phyloP scores from a whole-genome alignment of 1,140 invertebrate genomes.

The Oreohelix idahoensis region DNA sequence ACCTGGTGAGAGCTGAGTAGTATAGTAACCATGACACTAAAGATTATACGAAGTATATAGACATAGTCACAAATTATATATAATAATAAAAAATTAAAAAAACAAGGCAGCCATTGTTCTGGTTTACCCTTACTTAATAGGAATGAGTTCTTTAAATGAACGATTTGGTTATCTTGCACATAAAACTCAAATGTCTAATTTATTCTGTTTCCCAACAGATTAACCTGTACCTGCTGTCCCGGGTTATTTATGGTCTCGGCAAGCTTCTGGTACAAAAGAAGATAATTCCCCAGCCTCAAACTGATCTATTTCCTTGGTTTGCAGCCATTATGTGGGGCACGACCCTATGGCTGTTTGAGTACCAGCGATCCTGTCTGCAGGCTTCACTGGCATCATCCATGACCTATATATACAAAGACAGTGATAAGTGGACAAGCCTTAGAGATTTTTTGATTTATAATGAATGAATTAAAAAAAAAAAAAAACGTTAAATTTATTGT shows the following conservation, averaged over 20 bases:
- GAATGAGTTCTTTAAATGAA: no score
- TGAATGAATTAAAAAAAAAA: no score
- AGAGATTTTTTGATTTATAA: constrained; percentile 74
- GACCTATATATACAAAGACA: constrained; percentile 76
- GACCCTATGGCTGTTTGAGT: constrained; percentile 76
- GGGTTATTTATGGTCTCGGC: constrained; percentile 74
- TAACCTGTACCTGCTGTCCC: constrained; percentile 75
- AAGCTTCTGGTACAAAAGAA: constrained; percentile 73
- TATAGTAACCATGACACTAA: no score
- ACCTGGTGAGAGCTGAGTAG: no score
- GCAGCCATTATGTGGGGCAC: constrained; percentile 75
- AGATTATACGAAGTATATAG: no score
- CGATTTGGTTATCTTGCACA: no score
- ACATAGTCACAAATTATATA: no score
- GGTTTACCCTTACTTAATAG: no score
- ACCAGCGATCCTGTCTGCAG: constrained; percentile 74
- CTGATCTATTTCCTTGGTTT: constrained; percentile 75
- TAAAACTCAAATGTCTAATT: no score
- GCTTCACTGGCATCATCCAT: constrained; percentile 74
- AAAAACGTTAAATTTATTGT: background rate
- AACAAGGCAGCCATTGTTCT: no score
- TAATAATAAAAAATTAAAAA: no score
- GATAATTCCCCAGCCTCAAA: constrained; percentile 71
- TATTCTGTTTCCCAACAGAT: constrained; percentile 74
- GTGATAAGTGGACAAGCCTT: constrained; percentile 73